Evolutionary conservation across 23 tunicate species (phyloP).

Genomic region (Clavelina lepadiformis): DNA sequence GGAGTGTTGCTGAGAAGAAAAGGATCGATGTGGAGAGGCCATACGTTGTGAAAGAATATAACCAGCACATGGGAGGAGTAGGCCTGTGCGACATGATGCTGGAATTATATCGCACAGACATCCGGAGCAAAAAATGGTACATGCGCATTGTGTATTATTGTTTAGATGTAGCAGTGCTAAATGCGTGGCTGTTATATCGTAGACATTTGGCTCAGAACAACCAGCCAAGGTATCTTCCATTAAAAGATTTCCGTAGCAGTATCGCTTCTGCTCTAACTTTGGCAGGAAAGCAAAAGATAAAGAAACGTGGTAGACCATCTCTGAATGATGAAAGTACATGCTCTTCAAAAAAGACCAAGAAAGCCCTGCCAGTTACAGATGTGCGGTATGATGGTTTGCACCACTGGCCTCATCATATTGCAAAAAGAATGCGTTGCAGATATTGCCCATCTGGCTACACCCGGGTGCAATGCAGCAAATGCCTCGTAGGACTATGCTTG

Average conservation of each 20-base stretch:
- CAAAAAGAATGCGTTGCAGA: too few species aligned
- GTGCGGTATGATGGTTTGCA: too few species aligned
- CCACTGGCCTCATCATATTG: too few species aligned
- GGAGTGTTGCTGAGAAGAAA: constrained; percentile 6
- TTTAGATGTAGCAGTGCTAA: constrained; percentile 11
- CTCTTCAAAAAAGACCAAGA: too few species aligned
- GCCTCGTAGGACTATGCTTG: too few species aligned
- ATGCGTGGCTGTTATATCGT: constrained; percentile 1
- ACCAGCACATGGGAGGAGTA: constrained; percentile 22
- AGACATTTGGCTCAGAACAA: constrained; percentile 3
- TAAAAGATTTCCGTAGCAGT: constrained; percentile 5
- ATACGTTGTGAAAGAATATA: constrained; percentile 17
- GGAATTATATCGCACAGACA: constrained; percentile 18
- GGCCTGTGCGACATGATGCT: constrained; percentile 22
- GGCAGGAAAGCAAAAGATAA: constrained; percentile 4
- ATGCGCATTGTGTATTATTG: constrained; percentile 25
- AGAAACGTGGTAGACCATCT: constrained; percentile 9
- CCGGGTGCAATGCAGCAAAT: too few species aligned
- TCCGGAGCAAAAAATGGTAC: constrained; percentile 21
- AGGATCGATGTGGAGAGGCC: constrained; percentile 17
- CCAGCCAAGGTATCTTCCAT: neutral
- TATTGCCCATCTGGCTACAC: too few species aligned
- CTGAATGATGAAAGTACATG: neutral
- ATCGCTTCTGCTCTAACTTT: constrained; percentile 9
- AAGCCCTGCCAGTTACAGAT: too few species aligned